A percentile compares a stretch with the other conserved stretches of the same genome.
Evolutionary conservation across 2,797 vertebrate genomes (phyloP).

Genomic region (Synanceia verrucosa): DNA sequence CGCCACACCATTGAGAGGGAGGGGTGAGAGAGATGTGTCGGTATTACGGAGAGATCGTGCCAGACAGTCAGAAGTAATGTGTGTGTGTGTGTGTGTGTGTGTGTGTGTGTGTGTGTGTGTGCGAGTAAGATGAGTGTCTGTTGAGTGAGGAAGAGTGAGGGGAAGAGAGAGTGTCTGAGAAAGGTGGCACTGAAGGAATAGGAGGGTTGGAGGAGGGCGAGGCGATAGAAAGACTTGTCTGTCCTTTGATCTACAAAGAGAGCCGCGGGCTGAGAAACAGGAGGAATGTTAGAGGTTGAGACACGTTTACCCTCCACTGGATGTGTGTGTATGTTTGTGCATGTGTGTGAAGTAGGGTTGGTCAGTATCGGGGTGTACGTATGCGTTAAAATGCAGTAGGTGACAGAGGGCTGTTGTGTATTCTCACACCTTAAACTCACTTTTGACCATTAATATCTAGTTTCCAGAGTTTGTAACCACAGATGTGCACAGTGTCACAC

Average conservation of each 20-base stretch:
- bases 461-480: neutral
- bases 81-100: neutral
- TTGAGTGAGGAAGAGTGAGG: constrained; percentile 27
- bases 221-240: constrained; percentile 65
- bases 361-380: neutral
- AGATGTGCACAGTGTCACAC: neutral
- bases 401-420: neutral
- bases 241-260: constrained; percentile 81
- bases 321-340: constrained; percentile 10
- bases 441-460: no score
- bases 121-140: constrained; percentile 28
- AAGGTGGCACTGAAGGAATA: constrained; percentile 62
- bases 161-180: constrained; percentile 41
- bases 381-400: neutral
- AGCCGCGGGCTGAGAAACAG: constrained; percentile 69
- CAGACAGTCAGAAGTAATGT: constrained; percentile 9
- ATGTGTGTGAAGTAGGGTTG: constrained; percentile 10
- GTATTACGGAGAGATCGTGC: constrained; percentile 1
- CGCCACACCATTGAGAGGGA: constrained; percentile 72
- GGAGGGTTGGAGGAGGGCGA: constrained; percentile 44
- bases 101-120: neutral
- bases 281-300: constrained; percentile 78
- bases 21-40: constrained; percentile 51
- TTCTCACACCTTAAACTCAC: constrained; percentile 7
- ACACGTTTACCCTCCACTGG: constrained; percentile 67